phyloP scores from a whole-genome alignment of 2,888 invertebrate genomes.

The Drosophila differens region DNA sequence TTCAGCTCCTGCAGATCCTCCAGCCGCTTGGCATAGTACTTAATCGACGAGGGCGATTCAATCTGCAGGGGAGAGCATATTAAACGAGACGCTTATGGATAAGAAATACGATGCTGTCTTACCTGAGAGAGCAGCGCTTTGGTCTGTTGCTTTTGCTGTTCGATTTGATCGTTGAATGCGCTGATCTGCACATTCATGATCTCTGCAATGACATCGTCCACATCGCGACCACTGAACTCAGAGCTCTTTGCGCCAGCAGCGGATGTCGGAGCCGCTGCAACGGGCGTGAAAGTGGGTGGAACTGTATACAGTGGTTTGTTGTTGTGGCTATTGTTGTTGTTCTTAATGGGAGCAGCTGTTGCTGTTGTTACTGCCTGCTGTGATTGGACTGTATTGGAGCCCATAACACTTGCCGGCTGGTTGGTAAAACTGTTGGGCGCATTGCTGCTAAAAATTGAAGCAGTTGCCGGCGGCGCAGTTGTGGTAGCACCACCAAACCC shows the following conservation, averaged over 20 bases:
- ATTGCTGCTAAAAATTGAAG: constrained; percentile 20
- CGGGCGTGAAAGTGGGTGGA: constrained; percentile 77
- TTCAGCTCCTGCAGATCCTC: constrained; percentile 87
- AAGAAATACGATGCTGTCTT: not conserved
- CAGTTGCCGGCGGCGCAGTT: constrained; percentile 1
- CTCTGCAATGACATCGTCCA: constrained; percentile 86
- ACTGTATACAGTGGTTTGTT: constrained; percentile 82
- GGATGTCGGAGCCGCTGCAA: constrained; percentile 29
- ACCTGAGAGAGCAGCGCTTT: constrained; percentile 84
- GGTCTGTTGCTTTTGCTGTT: constrained; percentile 87
- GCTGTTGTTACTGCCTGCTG: not conserved
- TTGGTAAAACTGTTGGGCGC: constrained; percentile 5
- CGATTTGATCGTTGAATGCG: constrained; percentile 89
- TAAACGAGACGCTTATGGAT: not conserved
- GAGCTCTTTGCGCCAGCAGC: constrained; percentile 9
- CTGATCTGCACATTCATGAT: constrained; percentile 89
- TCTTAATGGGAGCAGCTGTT: not conserved
- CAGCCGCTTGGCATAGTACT: constrained; percentile 86
- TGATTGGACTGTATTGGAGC: not conserved
- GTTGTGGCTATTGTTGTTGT: constrained; percentile 9
- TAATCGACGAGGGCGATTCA: constrained; percentile 87
- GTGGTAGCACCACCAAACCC: constrained; percentile 35
- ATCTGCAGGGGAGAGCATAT: constrained; percentile 69
- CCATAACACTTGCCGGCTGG: not conserved
- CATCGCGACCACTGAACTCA: constrained; percentile 51